Conservation (phyloP, 2,797 vertebrate genomes). For the Phylloscopus collybita region DNA sequence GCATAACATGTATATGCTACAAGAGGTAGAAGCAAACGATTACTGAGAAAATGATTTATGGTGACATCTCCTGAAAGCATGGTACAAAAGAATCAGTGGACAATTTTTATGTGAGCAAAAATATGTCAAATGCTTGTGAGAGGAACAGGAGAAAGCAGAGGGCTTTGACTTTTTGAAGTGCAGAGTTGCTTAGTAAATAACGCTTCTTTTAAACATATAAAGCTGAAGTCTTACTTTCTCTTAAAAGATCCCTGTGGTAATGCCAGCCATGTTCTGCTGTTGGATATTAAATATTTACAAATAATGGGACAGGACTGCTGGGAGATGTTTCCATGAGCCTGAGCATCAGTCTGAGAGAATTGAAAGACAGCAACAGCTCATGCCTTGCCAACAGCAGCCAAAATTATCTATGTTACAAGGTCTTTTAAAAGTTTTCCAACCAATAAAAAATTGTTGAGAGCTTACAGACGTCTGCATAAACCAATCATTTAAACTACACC, state of each 20-base stretch:
- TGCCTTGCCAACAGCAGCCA: background rate
- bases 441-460: background rate
- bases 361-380: background rate
- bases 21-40: background rate
- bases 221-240: background rate
- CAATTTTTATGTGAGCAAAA: background rate
- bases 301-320: background rate
- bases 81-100: background rate
- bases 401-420: background rate
- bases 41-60: background rate
- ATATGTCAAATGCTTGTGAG: background rate
- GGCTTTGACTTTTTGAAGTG: background rate
- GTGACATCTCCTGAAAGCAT: background rate
- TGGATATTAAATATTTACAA: background rate
- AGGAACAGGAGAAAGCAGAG: background rate
- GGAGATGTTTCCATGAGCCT: background rate
- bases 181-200: background rate
- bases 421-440: background rate
- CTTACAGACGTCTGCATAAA: background rate
- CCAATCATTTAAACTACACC: background rate
- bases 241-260: background rate
- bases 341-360: background rate
- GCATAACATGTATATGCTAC: background rate
- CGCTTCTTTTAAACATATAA: background rate
- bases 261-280: background rate